Percentiles rank a stretch among this genome's conserved stretches.
phyloP scores from a whole-genome alignment of 2,888 invertebrate species.

The Folsomia manolachei region DNA sequence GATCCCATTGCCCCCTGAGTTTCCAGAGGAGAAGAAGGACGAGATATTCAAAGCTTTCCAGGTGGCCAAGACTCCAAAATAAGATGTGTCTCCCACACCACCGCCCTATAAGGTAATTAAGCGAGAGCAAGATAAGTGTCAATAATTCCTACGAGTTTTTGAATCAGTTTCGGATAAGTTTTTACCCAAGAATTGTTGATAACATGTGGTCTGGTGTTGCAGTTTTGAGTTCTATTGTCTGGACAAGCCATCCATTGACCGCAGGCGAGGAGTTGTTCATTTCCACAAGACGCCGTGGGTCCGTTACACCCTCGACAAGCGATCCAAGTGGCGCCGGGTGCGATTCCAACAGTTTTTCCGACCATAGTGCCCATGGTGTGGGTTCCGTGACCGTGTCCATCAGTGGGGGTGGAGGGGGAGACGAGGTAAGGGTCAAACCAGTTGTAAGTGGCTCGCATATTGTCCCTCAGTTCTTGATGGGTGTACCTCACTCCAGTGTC shows the following conservation, averaged over 20 bases:
- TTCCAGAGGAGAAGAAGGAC: background rate
- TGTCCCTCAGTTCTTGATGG: slow-evolving; percentile 4
- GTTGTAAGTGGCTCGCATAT: background rate
- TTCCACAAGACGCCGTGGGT: background rate
- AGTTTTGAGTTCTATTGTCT: slow-evolving; percentile 5
- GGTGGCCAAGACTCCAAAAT: background rate
- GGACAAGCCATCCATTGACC: slow-evolving; percentile 25
- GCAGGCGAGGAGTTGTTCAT: slow-evolving; percentile 14
- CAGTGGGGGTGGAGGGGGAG: background rate
- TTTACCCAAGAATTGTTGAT: slow-evolving; percentile 34
- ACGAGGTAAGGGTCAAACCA: slow-evolving; percentile 5
- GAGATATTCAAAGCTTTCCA: slow-evolving; percentile 7
- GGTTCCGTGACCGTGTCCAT: slow-evolving; percentile 4
- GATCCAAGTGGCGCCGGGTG: slow-evolving; percentile 2
- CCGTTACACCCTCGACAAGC: slow-evolving; percentile 12
- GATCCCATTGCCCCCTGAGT: background rate
- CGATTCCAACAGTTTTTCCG: background rate
- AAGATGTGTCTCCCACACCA: slow-evolving; percentile 7
- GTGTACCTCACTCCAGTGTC: slow-evolving; percentile 10
- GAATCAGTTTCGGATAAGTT: too few species aligned
- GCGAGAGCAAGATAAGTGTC: too few species aligned
- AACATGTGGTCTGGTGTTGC: slow-evolving; percentile 14
- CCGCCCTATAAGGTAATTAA: too few species aligned
- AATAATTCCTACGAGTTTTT: too few species aligned
- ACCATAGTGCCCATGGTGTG: slow-evolving; percentile 12